Base-by-base conservation (phyloP, 2,797 vertebrate species). In the Tinamus major region DNA sequence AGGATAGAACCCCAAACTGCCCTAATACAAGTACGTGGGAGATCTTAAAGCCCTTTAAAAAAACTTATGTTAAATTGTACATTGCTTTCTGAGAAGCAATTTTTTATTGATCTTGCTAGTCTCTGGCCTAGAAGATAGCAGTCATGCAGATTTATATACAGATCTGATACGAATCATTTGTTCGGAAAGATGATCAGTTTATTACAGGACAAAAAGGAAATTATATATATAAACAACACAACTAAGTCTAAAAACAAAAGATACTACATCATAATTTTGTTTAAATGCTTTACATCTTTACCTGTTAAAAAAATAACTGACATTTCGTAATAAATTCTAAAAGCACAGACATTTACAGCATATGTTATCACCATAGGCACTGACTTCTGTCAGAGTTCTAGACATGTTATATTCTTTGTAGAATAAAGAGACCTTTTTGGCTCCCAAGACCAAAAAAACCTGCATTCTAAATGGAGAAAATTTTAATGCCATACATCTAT, bases 131-230 rank as follows among this genome's bases (percentile, higher is more conserved):
- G 46, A 87, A 58, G 41, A 80, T 14, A 48, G 85, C 20, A 68
- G 41, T 58, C 58, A 86, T 88, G 44, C 76, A 89, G 69, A 83
- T 31, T 76, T 42, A 79, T 39, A 76, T 49, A 58, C 76, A 83
- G 75, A 89, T 85, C 23, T 78, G n/a, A 51, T 70, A 15, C 37
- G 37, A 95, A 62, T 69, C 74, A 91, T 93, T 27, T 83, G 44
- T 80, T 87, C 64, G 35, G 91, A 53, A 90, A 89, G 37, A 87
- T 85, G 85, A 93, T 85, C 59, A 63, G 82, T 93, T 78, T 87
- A 79, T 71, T 59, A 48, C 80, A 69, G 49, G 49, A 71, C 49
- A 62, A 78, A 86, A 85, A 59, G 9, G 37, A 80, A 91, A 88
- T 65, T 71, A 85, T 94, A 85, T 78, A 35, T 17, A n/a, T 63